phyloP scores from a whole-genome alignment of 2,888 invertebrate species.

The Drosophila hawaiiensis region DNA sequence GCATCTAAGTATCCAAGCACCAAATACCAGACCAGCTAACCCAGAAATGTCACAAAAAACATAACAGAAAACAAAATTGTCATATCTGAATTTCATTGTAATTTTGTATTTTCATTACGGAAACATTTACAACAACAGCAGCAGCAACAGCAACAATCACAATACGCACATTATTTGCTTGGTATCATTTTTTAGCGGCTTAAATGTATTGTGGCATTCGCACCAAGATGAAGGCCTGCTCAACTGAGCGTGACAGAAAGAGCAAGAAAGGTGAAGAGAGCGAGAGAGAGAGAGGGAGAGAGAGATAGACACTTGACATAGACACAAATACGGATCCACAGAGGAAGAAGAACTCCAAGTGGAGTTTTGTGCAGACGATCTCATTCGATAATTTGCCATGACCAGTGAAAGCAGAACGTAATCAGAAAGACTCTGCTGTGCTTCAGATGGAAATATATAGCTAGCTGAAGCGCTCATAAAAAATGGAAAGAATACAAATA shows the following conservation, averaged over 20 bases:
- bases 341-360: constrained; percentile 24
- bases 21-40: constrained; percentile 64
- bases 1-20: constrained; percentile 8
- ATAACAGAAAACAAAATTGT: constrained; percentile 29
- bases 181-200: constrained; percentile 75
- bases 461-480: neutral
- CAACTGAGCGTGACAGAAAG: constrained; percentile 61
- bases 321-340: constrained; percentile 42
- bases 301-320: constrained; percentile 52
- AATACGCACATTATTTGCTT: constrained; percentile 70
- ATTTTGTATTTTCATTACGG: constrained; percentile 77
- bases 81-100: constrained; percentile 42
- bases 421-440: constrained; percentile 46
- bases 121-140: constrained; percentile 14
- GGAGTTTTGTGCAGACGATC: constrained; percentile 25
- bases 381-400: constrained; percentile 58
- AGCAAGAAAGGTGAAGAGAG: neutral
- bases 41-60: constrained; percentile 44
- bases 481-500: neutral
- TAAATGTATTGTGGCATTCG: constrained; percentile 58
- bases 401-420: constrained; percentile 73
- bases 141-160: constrained; percentile 21
- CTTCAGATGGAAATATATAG: constrained; percentile 32
- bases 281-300: neutral
- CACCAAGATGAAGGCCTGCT: constrained; percentile 40